Percentiles rank a stretch among this genome's conserved stretches.
Conservation (phyloP, 2,113 vertebrate species). For the Tautogolabrus adspersus region DNA sequence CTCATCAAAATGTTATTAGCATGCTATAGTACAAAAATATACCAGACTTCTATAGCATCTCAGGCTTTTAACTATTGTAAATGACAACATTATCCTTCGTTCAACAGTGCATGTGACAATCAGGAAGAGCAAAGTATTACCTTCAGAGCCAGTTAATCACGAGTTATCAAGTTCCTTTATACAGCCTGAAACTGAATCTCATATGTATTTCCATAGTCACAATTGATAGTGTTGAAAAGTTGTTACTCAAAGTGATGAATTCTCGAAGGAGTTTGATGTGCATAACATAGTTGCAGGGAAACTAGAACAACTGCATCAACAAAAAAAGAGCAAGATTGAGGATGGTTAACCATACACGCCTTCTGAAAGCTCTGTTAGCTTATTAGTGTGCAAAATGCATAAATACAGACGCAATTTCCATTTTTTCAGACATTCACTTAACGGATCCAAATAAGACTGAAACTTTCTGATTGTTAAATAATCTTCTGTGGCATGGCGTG, state of each 20-base stretch:
- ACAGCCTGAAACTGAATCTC: neutral
- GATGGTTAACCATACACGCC: neutral
- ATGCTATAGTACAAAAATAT: conserved; percentile 51
- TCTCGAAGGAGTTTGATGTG: too few relatives aligned
- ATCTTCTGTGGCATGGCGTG: too few relatives aligned
- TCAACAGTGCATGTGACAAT: conserved; percentile 35
- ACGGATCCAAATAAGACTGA: too few relatives aligned
- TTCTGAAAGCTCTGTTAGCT: neutral
- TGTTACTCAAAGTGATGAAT: too few relatives aligned
- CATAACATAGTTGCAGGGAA: too few relatives aligned
- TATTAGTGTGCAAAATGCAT: too few relatives aligned
- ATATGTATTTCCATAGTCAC: neutral
- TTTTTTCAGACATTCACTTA: too few relatives aligned
- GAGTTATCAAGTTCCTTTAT: neutral
- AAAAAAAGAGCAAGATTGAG: too few relatives aligned
- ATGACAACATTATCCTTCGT: conserved; percentile 45
- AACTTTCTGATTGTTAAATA: too few relatives aligned
- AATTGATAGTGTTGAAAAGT: neutral
- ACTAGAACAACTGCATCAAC: too few relatives aligned
- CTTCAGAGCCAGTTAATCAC: conserved; percentile 1
- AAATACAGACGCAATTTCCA: too few relatives aligned
- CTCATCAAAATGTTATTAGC: conserved; percentile 77
- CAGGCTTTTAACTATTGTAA: conserved; percentile 43
- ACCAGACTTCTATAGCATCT: conserved; percentile 23
- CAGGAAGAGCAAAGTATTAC: conserved; percentile 5